These are phyloP conservation scores for Dasypus novemcinctus DNA, from an alignment of 2,113 vertebrate species.

Conservation along the genomic window DNA sequence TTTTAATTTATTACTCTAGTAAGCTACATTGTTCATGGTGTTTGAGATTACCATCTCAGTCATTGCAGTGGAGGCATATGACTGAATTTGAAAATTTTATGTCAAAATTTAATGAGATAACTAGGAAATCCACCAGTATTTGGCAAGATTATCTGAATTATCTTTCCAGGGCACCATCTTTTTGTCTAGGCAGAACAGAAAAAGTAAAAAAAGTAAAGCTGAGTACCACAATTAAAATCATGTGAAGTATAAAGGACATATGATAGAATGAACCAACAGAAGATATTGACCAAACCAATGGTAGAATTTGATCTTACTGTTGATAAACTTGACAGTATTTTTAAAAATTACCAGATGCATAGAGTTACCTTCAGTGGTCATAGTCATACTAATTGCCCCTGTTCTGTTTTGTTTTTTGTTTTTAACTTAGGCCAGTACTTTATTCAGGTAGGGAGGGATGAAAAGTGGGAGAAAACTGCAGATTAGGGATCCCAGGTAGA, in stretches of 20 bases:
- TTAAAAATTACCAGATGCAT: not conserved
- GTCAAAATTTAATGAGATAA: not conserved
- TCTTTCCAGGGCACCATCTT: not conserved
- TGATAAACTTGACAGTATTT: not conserved
- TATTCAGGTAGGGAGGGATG: too few species aligned
- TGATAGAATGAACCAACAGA: not conserved
- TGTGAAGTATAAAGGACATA: not conserved
- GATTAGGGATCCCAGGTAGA: too few species aligned
- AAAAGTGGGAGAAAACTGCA: too few species aligned
- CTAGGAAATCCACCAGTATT: not conserved
- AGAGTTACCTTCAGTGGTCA: not conserved
- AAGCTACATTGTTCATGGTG: conserved; percentile 28
- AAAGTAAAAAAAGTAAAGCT: not conserved
- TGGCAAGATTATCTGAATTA: not conserved
- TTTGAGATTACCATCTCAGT: conserved; percentile 67
- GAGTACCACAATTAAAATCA: not conserved
- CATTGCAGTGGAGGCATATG: not conserved
- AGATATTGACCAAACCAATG: not conserved
- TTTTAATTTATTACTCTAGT: conserved; percentile 69
- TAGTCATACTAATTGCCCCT: not conserved
- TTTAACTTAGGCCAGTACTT: too few species aligned
- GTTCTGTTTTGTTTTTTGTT: too few species aligned
- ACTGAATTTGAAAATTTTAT: not conserved
- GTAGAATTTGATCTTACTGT: not conserved
- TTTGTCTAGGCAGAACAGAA: not conserved